These are phyloP conservation scores for Genyomyrus donnyi DNA, from an alignment of 2,113 vertebrate species.

Conservation along the genomic window DNA sequence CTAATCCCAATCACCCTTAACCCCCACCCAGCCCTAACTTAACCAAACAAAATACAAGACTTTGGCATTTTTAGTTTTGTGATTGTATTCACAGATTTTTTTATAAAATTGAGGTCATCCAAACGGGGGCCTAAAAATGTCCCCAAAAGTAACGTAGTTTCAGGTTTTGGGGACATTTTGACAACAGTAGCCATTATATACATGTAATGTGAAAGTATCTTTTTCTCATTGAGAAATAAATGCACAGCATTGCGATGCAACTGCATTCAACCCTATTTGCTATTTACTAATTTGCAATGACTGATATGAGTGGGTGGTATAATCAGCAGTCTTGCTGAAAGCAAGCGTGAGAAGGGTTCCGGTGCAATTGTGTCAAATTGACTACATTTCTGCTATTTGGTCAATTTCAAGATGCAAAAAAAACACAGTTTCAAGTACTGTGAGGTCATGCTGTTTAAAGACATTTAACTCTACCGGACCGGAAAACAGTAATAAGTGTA, in stretches of 20 bases:
- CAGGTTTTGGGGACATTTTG: neutral
- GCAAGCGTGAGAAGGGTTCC: conserved; percentile 24
- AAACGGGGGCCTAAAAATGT: too few relatives aligned
- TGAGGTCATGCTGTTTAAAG: neutral
- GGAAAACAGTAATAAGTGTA: neutral
- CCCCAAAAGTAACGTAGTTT: too few relatives aligned
- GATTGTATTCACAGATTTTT: too few relatives aligned
- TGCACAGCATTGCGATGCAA: conserved; percentile 29
- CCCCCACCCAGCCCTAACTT: neutral
- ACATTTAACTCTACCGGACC: conserved; percentile 7
- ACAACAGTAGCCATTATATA: conserved; percentile 23
- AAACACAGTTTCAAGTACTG: neutral
- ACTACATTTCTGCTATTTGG: conserved; percentile 28
- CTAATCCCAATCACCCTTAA: too few relatives aligned
- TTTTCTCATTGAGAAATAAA: conserved; percentile 26
- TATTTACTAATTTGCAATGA: conserved; percentile 18
- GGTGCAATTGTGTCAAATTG: conserved; percentile 37
- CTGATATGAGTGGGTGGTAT: conserved; percentile 36
- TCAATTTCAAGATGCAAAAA: conserved; percentile 27
- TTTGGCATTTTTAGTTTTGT: too few relatives aligned
- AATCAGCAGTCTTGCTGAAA: conserved; percentile 33
- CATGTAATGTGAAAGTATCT: neutral
- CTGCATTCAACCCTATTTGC: conserved; percentile 34
- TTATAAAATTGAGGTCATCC: too few relatives aligned
- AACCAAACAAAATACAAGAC: too few relatives aligned